Base-by-base conservation (phyloP, 2,797 vertebrate genomes). In the Anomalospiza imberbis region DNA sequence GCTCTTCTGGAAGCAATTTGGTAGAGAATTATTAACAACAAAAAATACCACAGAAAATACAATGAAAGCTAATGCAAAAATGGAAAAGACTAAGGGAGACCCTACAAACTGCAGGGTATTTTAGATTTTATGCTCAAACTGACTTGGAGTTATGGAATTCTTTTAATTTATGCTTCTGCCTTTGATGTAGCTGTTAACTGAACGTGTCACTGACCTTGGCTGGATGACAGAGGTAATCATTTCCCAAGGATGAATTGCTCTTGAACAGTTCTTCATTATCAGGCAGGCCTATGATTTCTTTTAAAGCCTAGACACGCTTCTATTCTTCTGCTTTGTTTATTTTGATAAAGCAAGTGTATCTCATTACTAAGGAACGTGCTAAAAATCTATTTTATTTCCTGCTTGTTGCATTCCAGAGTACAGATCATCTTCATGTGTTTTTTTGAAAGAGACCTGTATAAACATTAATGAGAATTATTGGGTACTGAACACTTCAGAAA, bases 101-200 rank as follows among this genome's bases (percentile, higher is more conserved):
- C 25, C 13, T 70, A 58, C 4, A 80, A 74, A 31, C 17, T 22
- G 4, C 21, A 22, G 7, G 13, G 3, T 20, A 38, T 47, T 66
- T 45, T 22, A 13, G 7, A 36, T 63, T 88, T 93, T 67, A 55
- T 81, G 40, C 32, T 48, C 71, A 78, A 91, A 78, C 8, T 76
- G 53, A 63, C 81, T 65, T 57, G 19, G 32, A 86, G 26, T 70
- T 78, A 77, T 0, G 8, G 28, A 68, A 70, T 63, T 74, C 24
- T 71, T 93, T 66, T 91, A 94, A 94, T 94, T 90, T 66, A 79
- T 82, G 70, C 73, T 73, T 66, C 66, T 91, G 67, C 47, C 80
- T 91, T 91, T 90, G 77, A 89, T 87, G 80, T 62, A 86, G 80
- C 88, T 87, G 82, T 93, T 93, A 88, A 88, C 36, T 38, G 62